These are phyloP conservation scores for Cebus imitator DNA, from an alignment of 2,113 vertebrate genomes.

Conservation along the genomic window DNA sequence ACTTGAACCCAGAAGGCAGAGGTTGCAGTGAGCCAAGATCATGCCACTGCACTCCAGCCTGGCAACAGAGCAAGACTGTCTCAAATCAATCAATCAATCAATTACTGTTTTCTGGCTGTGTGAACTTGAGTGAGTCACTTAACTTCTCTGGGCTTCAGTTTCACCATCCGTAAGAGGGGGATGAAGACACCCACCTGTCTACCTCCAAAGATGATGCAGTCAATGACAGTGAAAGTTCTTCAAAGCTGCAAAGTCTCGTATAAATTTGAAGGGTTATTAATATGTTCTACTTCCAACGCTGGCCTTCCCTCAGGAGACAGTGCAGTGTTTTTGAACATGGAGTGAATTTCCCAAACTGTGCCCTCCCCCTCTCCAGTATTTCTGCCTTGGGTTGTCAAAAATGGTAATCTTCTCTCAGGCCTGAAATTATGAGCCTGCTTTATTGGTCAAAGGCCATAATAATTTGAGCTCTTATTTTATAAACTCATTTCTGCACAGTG, in stretches of 20 bases:
- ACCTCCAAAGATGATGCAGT: not conserved
- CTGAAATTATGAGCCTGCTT: slow-evolving; percentile 93
- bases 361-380: slow-evolving; percentile 81
- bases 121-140: not conserved
- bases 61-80: too few relatives aligned
- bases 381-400: slow-evolving; percentile 92
- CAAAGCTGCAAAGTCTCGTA: not conserved
- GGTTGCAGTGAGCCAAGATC: too few relatives aligned
- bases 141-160: slow-evolving; percentile 22
- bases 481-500: slow-evolving; percentile 95
- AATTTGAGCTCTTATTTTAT: slow-evolving; percentile 97
- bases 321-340: slow-evolving; percentile 81
- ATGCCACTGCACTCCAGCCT: too few relatives aligned
- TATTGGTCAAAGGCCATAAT: slow-evolving; percentile 96
- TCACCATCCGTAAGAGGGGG: not conserved
- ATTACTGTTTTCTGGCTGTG: not conserved
- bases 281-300: slow-evolving; percentile 14
- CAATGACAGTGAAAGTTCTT: not conserved
- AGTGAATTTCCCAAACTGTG: slow-evolving; percentile 84
- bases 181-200: not conserved
- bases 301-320: slow-evolving; percentile 54
- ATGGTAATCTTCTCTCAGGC: slow-evolving; percentile 93
- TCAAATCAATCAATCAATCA: too few relatives aligned
- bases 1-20: too few relatives aligned
- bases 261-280: not conserved